phyloP scores from a whole-genome alignment of 2,113 vertebrate genomes.

The Microtus richardsoni region DNA sequence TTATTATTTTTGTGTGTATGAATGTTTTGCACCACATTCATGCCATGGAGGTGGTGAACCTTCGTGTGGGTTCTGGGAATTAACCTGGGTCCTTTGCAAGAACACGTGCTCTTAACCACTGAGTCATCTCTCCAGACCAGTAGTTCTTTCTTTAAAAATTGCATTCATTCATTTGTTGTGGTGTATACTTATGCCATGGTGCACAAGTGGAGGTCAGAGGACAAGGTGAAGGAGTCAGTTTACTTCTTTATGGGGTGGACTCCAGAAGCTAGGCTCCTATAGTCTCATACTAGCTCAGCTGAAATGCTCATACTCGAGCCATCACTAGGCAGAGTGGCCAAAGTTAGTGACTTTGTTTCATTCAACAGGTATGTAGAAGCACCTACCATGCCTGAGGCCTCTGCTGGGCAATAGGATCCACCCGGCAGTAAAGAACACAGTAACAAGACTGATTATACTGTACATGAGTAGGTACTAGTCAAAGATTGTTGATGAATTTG shows the following conservation, averaged over 20 bases:
- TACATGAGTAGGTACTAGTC: neutral
- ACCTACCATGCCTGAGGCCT: neutral
- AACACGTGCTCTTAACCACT: neutral
- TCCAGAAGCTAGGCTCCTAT: neutral
- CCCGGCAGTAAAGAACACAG: neutral
- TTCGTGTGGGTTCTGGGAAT: neutral
- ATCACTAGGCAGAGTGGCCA: neutral
- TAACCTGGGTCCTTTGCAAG: neutral
- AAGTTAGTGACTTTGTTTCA: neutral
- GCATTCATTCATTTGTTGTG: neutral
- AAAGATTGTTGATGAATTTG: neutral
- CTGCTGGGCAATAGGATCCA: neutral
- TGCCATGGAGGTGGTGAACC: neutral
- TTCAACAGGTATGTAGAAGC: neutral
- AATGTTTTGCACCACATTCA: neutral
- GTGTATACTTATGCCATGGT: neutral
- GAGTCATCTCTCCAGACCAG: neutral
- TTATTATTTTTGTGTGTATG: neutral
- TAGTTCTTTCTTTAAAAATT: neutral
- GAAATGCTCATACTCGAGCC: neutral
- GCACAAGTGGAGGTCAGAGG: neutral
- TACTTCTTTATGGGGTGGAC: no score
- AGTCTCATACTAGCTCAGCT: neutral
- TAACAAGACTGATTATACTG: neutral
- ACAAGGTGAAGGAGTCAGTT: neutral